Conservation (phyloP, 2,888 invertebrate species). For the Axea sp. region DNA sequence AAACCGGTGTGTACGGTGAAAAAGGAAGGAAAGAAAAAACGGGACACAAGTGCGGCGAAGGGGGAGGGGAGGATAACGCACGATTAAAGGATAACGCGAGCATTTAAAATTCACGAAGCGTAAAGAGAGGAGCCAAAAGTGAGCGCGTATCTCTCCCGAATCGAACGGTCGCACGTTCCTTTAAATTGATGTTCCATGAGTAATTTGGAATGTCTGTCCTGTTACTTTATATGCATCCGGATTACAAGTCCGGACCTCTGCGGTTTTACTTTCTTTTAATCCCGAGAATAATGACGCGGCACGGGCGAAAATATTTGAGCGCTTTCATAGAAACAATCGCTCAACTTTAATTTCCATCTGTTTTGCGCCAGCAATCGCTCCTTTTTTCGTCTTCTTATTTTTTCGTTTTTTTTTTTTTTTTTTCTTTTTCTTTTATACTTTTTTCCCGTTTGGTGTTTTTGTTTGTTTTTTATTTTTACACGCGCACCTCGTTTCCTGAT, state of each 20-base stretch:
- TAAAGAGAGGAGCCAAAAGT: constrained; percentile 52
- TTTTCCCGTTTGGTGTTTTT: too few relatives aligned
- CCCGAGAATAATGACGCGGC: constrained; percentile 46
- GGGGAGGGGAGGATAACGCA: constrained; percentile 9
- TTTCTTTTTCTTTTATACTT: background rate
- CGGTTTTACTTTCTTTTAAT: constrained; percentile 60
- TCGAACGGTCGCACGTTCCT: constrained; percentile 60
- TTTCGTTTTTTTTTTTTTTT: background rate
- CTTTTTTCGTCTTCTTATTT: constrained; percentile 1
- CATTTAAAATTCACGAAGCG: constrained; percentile 60
- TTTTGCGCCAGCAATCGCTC: constrained; percentile 36
- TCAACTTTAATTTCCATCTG: constrained; percentile 55
- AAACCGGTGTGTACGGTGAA: constrained; percentile 27
- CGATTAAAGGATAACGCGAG: constrained; percentile 59
- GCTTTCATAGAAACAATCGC: constrained; percentile 54
- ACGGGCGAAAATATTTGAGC: constrained; percentile 43
- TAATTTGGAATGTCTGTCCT: constrained; percentile 60
- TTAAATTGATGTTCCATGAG: constrained; percentile 61
- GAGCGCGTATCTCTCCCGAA: constrained; percentile 53
- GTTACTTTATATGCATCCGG: constrained; percentile 59
- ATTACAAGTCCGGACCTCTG: constrained; percentile 48
- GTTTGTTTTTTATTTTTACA: too few relatives aligned
- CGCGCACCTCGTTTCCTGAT: constrained; percentile 41
- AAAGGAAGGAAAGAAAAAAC: background rate
- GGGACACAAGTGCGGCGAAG: background rate